Evolutionary conservation across 2,888 invertebrate genomes (phyloP).

Genomic region (Metallyticus violacea): DNA sequence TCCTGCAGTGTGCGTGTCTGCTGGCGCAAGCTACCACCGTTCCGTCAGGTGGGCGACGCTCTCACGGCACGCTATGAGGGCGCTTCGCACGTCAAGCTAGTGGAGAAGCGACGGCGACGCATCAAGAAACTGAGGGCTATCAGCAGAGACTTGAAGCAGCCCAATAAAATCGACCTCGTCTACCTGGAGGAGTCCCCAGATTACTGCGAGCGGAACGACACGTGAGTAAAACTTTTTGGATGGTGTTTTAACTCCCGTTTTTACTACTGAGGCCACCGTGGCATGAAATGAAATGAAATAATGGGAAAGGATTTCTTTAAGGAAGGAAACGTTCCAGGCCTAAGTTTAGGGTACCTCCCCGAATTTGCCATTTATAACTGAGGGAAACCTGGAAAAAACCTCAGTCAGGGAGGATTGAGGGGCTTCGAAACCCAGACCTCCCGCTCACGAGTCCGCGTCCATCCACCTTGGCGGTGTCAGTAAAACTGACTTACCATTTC

Average conservation of each 20-base stretch:
- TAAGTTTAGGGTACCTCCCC: no score
- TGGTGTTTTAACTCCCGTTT: no score
- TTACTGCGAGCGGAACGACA: slow-evolving; percentile 82
- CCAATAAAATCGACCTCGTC: slow-evolving; percentile 86
- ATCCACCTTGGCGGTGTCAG: not conserved
- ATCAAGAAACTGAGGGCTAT: slow-evolving; percentile 69
- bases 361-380: no score
- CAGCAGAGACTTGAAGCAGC: slow-evolving; percentile 76
- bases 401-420: not conserved
- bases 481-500: no score
- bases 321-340: no score
- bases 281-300: no score
- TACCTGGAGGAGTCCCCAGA: slow-evolving; percentile 89
- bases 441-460: no score
- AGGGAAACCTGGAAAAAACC: no score
- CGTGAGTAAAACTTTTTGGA: slow-evolving; percentile 57
- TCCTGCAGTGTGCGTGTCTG: slow-evolving; percentile 88
- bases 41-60: slow-evolving; percentile 73
- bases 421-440: not conserved
- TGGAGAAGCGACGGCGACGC: slow-evolving; percentile 52
- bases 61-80: slow-evolving; percentile 81
- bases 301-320: no score
- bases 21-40: slow-evolving; percentile 79
- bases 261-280: no score
- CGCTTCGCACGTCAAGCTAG: slow-evolving; percentile 72